A percentile compares a stretch with the other conserved stretches of the same genome.
Evolutionary conservation across 2,113 vertebrate species (phyloP).

Genomic region (Chlamydotis undulata): DNA sequence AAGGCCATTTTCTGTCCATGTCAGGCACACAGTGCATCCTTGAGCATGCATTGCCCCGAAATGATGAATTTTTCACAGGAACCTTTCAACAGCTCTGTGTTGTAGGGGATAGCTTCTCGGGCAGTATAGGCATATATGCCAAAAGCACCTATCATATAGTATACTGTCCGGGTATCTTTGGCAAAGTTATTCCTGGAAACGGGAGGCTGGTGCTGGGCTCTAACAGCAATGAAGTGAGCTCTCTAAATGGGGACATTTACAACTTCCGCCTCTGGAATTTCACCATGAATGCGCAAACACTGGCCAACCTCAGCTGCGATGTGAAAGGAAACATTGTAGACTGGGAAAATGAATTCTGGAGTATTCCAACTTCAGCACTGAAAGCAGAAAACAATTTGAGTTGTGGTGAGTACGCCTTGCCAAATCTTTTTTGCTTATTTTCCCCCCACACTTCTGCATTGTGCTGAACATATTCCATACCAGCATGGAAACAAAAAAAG

Average conservation of each 20-base stretch:
- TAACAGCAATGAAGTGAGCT: conserved; percentile 61
- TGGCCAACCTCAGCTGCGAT: conserved; percentile 84
- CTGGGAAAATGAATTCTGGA: conserved; percentile 94
- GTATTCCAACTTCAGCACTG: conserved; percentile 80
- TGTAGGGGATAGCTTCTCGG: conserved; percentile 75
- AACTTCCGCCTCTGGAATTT: conserved; percentile 94
- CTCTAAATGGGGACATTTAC: conserved; percentile 87
- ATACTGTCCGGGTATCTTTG: conserved; percentile 66
- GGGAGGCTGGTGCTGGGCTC: conserved; percentile 83
- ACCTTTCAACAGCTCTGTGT: conserved; percentile 84
- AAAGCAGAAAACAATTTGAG: conserved; percentile 89
- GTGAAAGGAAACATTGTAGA: conserved; percentile 86
- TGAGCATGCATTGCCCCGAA: conserved; percentile 55
- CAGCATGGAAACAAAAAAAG: not conserved
- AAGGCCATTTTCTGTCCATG: conserved; percentile 67
- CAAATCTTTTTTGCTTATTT: conserved; percentile 37
- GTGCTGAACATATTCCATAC: not conserved
- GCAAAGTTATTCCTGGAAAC: conserved; percentile 69
- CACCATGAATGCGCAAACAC: conserved; percentile 77
- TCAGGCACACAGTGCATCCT: conserved; percentile 75
- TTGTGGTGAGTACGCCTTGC: conserved; percentile 88
- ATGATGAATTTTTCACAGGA: conserved; percentile 75
- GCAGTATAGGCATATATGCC: conserved; percentile 71
- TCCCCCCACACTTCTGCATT: not conserved
- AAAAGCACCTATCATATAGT: conserved; percentile 60